Evolutionary conservation across 37 sponge, comb jelly and placozoan genomes (phyloP).

Genomic region (Spongia lamella): DNA sequence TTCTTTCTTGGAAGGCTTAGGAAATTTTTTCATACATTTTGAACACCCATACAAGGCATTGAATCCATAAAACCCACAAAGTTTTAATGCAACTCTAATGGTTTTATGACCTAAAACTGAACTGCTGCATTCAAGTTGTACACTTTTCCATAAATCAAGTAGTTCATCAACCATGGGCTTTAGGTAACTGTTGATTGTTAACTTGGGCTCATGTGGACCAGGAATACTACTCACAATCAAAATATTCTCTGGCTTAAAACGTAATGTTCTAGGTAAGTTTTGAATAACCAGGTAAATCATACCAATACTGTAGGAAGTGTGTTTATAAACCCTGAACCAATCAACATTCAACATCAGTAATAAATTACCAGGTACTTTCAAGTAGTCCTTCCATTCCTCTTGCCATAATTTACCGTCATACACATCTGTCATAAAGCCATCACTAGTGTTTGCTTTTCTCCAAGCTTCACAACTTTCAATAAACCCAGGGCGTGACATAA

Average conservation of each 20-base stretch:
- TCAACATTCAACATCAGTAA: slow-evolving; percentile 53
- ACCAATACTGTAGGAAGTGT: slow-evolving; percentile 47
- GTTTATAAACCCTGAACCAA: slow-evolving; percentile 55
- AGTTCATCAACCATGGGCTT: slow-evolving; percentile 39
- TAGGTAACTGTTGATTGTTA: slow-evolving; percentile 31
- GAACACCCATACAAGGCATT: slow-evolving; percentile 52
- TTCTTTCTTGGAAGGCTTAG: slow-evolving; percentile 4
- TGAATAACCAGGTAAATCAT: slow-evolving; percentile 42
- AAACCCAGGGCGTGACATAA: neutral
- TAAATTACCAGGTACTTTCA: slow-evolving; percentile 17
- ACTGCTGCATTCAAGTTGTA: neutral
- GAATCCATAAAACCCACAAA: slow-evolving; percentile 38
- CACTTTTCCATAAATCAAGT: slow-evolving; percentile 18
- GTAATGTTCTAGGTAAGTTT: slow-evolving; percentile 36
- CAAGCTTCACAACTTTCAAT: neutral
- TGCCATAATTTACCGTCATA: slow-evolving; percentile 59
- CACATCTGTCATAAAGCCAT: slow-evolving; percentile 27
- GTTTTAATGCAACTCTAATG: slow-evolving; percentile 37
- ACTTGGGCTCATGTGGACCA: slow-evolving; percentile 46
- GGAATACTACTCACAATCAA: slow-evolving; percentile 50
- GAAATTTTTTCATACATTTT: slow-evolving; percentile 56
- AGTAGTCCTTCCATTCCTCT: slow-evolving; percentile 10
- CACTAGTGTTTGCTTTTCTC: neutral
- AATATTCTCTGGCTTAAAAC: slow-evolving; percentile 40
- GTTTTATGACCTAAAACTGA: neutral